Evolutionary conservation across 2,797 vertebrate genomes (phyloP).

Genomic region (Enteromius mattozi): DNA sequence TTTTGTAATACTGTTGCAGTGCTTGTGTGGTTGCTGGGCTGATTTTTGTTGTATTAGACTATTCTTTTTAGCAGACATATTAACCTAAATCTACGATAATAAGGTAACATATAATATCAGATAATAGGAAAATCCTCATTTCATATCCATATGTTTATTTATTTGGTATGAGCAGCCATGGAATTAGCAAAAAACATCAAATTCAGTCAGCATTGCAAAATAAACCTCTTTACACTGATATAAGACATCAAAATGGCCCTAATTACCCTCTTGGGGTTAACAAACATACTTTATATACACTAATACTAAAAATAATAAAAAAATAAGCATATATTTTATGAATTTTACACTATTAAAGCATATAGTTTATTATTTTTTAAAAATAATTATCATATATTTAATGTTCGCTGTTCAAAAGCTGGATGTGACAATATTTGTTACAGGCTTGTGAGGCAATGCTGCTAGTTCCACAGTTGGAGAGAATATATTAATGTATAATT

Average conservation of each 20-base stretch:
- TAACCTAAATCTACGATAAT: not conserved
- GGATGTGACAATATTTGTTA: slow-evolving; percentile 70
- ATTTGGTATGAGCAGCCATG: not conserved
- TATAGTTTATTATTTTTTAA: not conserved
- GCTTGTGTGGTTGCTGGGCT: not conserved
- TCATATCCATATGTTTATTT: not conserved
- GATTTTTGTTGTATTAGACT: not conserved
- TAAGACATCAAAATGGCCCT: not conserved
- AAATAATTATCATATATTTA: not conserved
- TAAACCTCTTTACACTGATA: not conserved
- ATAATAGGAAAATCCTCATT: slow-evolving; percentile 44
- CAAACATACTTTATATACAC: not conserved
- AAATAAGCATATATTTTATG: not conserved
- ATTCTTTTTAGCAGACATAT: not conserved
- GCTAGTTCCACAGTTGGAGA: not conserved
- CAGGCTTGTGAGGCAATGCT: slow-evolving; percentile 3
- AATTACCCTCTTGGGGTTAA: not conserved
- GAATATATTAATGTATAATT: slow-evolving; percentile 24
- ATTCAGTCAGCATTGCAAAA: not conserved
- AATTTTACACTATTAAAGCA: not conserved
- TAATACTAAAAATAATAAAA: too few species aligned
- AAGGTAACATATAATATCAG: slow-evolving; percentile 24
- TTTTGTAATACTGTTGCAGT: not conserved
- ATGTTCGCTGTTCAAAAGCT: slow-evolving; percentile 20
- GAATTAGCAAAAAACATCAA: not conserved